Base-by-base conservation (phyloP, 2,888 invertebrate species). In the Vandiemenella viatica region DNA sequence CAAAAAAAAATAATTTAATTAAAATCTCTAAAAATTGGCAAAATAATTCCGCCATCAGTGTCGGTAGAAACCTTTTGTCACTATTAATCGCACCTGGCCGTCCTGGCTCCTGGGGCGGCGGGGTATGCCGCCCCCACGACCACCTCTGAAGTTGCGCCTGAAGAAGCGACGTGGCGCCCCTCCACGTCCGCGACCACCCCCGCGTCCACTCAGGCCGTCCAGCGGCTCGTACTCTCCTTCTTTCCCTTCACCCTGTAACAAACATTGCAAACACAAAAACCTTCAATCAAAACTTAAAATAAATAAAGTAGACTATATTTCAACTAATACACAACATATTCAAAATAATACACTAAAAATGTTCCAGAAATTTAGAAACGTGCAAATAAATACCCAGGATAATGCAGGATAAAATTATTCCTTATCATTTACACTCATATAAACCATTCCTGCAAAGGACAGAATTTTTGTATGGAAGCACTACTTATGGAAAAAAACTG, bases 121-220 rank as follows among this genome's bases (percentile, higher is more conserved):
- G 22, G 61, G 63, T n/a, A n/a, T n/a, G n/a, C n/a, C n/a, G 50
- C 66, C 66, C 47, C 70, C 70, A 37, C 77, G 68, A 43, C 73
- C 77, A 57, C 79, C 79, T 56, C 80, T 78, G 73, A 77, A 80
- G 65, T 83, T 83, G 57, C 80, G 79, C 47, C 62, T 59, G 56
- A 59, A 63, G 58, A 62, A 65, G 46, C 65, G 61, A 32, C 63
- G 60, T 80, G 81, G 78, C 78, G 60, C 60, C 22, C 63, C 62
- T 38, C 64, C 59, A 45, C 63, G 61, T 40, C 63, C 58, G 45
- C 62, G 58, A 45, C 62, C 60, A 17, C 62, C 58, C 32, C 60
- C 57, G 38, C 58, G 57, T 17, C 57, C 57, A n/a, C n/a, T n/a
- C n/a, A n/a, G n/a, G n/a, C n/a, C n/a, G 19, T 57, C 59, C 15